These are phyloP conservation scores for Tenodera sinensis DNA, from an alignment of 2,888 invertebrate genomes.

Conservation along the genomic window DNA sequence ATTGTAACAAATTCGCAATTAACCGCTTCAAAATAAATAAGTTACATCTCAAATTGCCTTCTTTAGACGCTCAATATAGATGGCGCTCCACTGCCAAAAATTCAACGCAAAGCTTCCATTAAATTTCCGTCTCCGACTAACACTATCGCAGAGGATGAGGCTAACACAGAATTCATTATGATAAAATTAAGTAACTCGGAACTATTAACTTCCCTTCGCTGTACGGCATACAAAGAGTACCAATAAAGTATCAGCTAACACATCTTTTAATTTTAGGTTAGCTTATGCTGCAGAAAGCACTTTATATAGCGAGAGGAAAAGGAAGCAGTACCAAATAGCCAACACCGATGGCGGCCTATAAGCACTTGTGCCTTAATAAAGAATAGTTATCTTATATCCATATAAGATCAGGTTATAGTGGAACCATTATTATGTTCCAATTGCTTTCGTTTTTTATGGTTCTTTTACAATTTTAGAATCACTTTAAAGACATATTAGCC, in stretches of 20 bases:
- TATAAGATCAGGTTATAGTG: no score
- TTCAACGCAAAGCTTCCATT: not conserved
- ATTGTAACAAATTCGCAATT: not conserved
- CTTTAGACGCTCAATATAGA: slow-evolving; percentile 11
- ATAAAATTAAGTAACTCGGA: no score
- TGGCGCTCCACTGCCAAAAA: not conserved
- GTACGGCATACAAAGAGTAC: not conserved
- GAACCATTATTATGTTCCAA: no score
- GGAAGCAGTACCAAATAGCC: not conserved
- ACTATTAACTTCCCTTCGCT: no score
- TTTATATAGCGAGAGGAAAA: not conserved
- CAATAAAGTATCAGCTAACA: not conserved
- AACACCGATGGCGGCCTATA: not conserved
- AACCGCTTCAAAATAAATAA: not conserved
- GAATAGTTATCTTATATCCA: no score
- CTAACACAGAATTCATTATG: no score
- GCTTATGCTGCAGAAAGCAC: not conserved
- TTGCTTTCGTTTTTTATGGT: no score
- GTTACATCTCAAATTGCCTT: not conserved
- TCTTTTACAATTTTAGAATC: no score
- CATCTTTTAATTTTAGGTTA: not conserved
- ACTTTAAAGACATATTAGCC: no score
- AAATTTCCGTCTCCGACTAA: not conserved
- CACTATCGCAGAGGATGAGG: not conserved
- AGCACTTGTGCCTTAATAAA: no score